Evolutionary conservation across 2,797 vertebrate genomes (phyloP), one percentile per base, ranked within the genome.

Genomic region (Myotis myotis): DNA sequence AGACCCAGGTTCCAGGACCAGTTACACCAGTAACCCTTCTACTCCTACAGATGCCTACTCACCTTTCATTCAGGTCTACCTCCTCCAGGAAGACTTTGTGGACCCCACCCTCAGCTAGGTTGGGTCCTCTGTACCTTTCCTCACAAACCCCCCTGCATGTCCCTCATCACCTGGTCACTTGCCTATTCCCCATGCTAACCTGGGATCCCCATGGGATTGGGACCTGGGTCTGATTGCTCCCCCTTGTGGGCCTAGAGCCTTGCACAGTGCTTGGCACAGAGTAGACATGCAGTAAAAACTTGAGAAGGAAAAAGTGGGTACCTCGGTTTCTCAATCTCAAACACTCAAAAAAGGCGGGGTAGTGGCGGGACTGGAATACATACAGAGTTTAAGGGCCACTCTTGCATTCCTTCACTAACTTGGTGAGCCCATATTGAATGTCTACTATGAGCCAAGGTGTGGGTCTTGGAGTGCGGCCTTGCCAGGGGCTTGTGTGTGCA

Each of bases 291-390:
- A 60, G 12, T 71, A 60, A 30, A 94, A 78, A 86, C 13, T 68
- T 25, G 33, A 60, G 44, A 33, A 86, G 51, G 64, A 87, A 64
- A 41, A 84, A 51, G 30, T 0, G 4, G 41, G 15, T n/a, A 6
- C 60, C 75, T 84, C 22, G 4, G 41, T 84, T 91, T 89, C 74
- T 93, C 78, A 28, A 66, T 38, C 44, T 76, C 87, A 83, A 38
- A 25, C 47, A 66, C 66, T 78, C 72, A 49, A 16, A 53, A 74
- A 57, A 25, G 64, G 0, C 2, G 2, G 20, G 49, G 11, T 6
- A n/a, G 41, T 4, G 28, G 78, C 13, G 6, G 20, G 28, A 25
- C 28, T 41, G 19, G 25, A 44, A 51, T 60, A 5, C 16, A 23
- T 2, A 4, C 8, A 25, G 10, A 0, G 15, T 25, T 13, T n/a